A percentile compares a stretch with the other conserved stretches of the same genome.
These are phyloP conservation scores for Resseliella maxima DNA, from an alignment of 2,888 invertebrate genomes.

Conservation along the genomic window DNA sequence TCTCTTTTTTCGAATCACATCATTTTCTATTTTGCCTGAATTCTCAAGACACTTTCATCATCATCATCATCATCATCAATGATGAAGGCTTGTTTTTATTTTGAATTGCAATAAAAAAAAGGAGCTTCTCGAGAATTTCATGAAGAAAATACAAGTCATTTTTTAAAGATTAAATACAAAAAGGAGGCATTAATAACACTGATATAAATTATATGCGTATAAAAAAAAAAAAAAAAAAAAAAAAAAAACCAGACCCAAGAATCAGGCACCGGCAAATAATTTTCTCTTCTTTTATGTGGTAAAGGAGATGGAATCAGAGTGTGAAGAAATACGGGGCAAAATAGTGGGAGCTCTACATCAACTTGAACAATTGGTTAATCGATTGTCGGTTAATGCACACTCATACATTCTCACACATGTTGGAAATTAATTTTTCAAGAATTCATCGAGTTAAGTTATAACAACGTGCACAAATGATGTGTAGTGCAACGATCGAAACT, in stretches of 20 bases:
- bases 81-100: background rate
- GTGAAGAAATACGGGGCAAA: constrained; percentile 29
- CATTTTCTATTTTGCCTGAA: background rate
- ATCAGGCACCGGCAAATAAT: too few species aligned
- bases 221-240: background rate
- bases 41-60: background rate
- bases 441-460: too few species aligned
- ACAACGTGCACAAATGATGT: too few species aligned
- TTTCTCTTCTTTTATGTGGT: background rate
- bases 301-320: constrained; percentile 17
- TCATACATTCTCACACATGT: background rate
- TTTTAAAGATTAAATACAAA: background rate
- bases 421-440: too few species aligned
- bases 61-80: background rate
- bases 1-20: background rate
- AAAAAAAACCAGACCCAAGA: too few species aligned
- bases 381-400: constrained; percentile 43
- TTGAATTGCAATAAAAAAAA: background rate
- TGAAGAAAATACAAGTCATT: constrained; percentile 25
- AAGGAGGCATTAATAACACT: constrained; percentile 11
- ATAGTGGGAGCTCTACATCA: background rate
- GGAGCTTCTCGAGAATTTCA: background rate
- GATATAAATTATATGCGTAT: constrained; percentile 34
- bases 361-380: constrained; percentile 35
- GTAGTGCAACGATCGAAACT: too few species aligned